Percentiles rank a stretch among this genome's conserved stretches.
Evolutionary conservation across 2,797 vertebrate genomes (phyloP).

Genomic region (Notolepis coatsorum): DNA sequence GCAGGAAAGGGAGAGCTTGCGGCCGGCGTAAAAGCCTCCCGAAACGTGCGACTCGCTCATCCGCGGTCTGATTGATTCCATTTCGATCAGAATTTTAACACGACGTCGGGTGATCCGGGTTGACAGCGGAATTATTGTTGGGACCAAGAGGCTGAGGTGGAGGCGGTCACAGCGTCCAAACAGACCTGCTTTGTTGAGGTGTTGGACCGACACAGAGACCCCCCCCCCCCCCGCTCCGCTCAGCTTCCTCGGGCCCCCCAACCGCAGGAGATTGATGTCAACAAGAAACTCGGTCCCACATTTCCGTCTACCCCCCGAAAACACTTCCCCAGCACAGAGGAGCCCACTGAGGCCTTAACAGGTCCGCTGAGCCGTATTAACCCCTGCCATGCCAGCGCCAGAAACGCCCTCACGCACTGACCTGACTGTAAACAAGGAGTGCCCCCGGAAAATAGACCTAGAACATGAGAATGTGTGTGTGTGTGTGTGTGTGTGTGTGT

Average conservation of each 20-base stretch:
- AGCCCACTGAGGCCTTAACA: constrained; percentile 75
- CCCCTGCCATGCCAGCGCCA: constrained; percentile 50
- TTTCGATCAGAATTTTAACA: too few relatives aligned
- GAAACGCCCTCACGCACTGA: constrained; percentile 72
- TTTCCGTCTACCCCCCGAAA: constrained; percentile 76
- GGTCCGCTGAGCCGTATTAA: constrained; percentile 60
- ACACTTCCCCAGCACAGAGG: constrained; percentile 77
- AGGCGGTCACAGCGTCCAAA: constrained; percentile 78
- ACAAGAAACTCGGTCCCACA: constrained; percentile 81
- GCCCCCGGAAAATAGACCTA: constrained; percentile 61
- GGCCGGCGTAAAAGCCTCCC: too few relatives aligned
- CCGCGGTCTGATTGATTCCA: too few relatives aligned
- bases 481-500: background rate
- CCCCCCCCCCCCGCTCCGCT: constrained; percentile 74
- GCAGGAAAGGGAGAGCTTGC: too few relatives aligned
- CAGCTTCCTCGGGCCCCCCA: constrained; percentile 81
- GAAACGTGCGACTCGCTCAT: too few relatives aligned
- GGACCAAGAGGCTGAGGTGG: constrained; percentile 71
- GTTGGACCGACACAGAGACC: constrained; percentile 83
- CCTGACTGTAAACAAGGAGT: constrained; percentile 72
- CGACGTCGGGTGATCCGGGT: too few relatives aligned
- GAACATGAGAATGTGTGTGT: constrained; percentile 25
- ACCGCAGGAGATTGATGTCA: constrained; percentile 86
- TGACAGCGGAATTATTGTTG: too few relatives aligned
- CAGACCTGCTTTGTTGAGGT: constrained; percentile 86